These are phyloP conservation scores for Trematomus bernacchii DNA, from an alignment of 2,797 vertebrate genomes.

Conservation along the genomic window DNA sequence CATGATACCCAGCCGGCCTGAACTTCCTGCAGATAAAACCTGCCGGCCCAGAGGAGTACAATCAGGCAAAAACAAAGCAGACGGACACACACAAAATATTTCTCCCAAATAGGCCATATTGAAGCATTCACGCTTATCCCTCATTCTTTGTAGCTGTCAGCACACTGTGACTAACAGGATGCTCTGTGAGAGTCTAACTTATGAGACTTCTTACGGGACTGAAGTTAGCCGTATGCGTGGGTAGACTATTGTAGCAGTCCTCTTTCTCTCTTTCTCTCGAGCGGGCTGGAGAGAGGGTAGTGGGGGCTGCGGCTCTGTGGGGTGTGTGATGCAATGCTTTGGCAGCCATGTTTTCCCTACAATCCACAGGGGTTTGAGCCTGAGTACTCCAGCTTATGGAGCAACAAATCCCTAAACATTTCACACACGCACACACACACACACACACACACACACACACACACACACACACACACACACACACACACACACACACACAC, in stretches of 20 bases:
- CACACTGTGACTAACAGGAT: constrained; percentile 79
- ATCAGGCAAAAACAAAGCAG: constrained; percentile 73
- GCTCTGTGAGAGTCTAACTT: constrained; percentile 70
- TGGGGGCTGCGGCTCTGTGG: constrained; percentile 74
- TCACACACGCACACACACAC: constrained; percentile 34
- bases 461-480: constrained; percentile 39
- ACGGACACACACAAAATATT: constrained; percentile 21
- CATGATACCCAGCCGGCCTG: constrained; percentile 81
- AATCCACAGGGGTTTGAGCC: constrained; percentile 68
- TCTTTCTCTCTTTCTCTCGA: constrained; percentile 47
- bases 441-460: constrained; percentile 42
- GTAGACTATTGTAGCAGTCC: constrained; percentile 67
- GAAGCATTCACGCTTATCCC: constrained; percentile 75
- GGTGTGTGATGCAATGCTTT: constrained; percentile 80
- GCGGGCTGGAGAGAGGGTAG: constrained; percentile 57
- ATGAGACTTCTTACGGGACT: constrained; percentile 73
- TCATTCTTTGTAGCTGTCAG: constrained; percentile 78
- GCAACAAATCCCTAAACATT: constrained; percentile 57
- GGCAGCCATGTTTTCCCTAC: constrained; percentile 78
- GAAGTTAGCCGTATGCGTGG: constrained; percentile 70
- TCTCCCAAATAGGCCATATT: constrained; percentile 76
- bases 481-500: constrained; percentile 37
- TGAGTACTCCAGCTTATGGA: constrained; percentile 48
- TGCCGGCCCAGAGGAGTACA: constrained; percentile 70
- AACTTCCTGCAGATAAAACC: constrained; percentile 86